Conservation (phyloP, 2,797 vertebrate genomes). For the Phataginus tetradactyla region DNA sequence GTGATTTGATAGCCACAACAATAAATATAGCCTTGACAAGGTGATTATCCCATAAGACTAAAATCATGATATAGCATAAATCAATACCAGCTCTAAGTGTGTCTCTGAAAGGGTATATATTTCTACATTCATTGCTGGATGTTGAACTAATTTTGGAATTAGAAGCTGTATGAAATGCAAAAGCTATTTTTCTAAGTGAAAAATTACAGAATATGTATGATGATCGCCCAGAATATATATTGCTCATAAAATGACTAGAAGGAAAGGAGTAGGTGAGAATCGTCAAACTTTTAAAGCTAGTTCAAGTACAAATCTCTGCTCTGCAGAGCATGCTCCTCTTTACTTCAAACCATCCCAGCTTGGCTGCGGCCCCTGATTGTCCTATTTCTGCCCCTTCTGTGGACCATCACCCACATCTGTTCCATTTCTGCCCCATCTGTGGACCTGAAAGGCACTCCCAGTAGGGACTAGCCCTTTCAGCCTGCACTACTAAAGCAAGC, state of each 20-base stretch:
- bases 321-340: not conserved
- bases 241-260: slow-evolving; percentile 70
- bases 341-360: not conserved
- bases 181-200: slow-evolving; percentile 75
- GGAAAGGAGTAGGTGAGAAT: slow-evolving; percentile 35
- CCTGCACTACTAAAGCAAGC: not conserved
- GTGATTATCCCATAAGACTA: slow-evolving; percentile 71
- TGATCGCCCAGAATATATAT: slow-evolving; percentile 69
- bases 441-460: not conserved
- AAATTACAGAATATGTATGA: slow-evolving; percentile 74
- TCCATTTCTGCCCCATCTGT: not conserved
- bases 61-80: slow-evolving; percentile 72
- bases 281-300: slow-evolving; percentile 55
- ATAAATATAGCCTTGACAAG: slow-evolving; percentile 76
- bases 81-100: slow-evolving; percentile 53
- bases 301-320: slow-evolving; percentile 20
- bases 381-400: not conserved
- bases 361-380: not conserved
- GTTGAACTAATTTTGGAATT: slow-evolving; percentile 78
- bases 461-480: not conserved
- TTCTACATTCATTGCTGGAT: slow-evolving; percentile 64
- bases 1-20: slow-evolving; percentile 77
- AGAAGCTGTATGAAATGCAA: slow-evolving; percentile 68
- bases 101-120: slow-evolving; percentile 62
- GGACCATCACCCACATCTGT: not conserved